Conservation (phyloP, 2,888 invertebrate genomes). For the Drosophila gaucha region DNA sequence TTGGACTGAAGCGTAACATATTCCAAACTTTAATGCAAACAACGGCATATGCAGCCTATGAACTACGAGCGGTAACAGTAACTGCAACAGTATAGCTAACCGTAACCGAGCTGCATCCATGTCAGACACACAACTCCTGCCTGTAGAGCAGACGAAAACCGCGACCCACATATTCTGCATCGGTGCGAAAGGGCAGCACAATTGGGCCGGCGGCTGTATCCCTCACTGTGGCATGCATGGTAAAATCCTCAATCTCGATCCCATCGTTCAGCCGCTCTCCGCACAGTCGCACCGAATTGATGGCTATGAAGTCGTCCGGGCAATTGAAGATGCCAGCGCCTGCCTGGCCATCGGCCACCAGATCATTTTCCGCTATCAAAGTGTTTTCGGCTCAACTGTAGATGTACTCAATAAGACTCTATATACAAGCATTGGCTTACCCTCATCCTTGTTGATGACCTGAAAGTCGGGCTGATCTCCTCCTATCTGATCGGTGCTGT, state of each 20-base stretch:
- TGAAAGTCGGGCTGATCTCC: conserved; percentile 87
- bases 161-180: conserved; percentile 88
- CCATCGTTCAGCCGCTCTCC: conserved; percentile 91
- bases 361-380: conserved; percentile 86
- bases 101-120: conserved; percentile 27
- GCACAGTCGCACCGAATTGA: conserved; percentile 89
- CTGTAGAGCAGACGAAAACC: conserved; percentile 90
- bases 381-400: neutral
- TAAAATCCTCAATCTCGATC: conserved; percentile 86
- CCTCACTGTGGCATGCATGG: conserved; percentile 89
- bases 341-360: conserved; percentile 89
- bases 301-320: conserved; percentile 90
- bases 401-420: neutral
- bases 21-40: conserved; percentile 54
- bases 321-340: conserved; percentile 91
- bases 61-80: conserved; percentile 29
- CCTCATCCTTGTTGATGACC: conserved; percentile 88
- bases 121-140: conserved; percentile 87
- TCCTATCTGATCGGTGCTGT: conserved; percentile 84
- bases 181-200: conserved; percentile 88
- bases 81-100: conserved; percentile 30
- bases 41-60: conserved; percentile 46
- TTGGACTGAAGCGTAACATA: conserved; percentile 65
- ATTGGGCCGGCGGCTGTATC: conserved; percentile 90
- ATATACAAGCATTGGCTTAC: conserved; percentile 83